These are phyloP conservation scores for Ochotona princeps DNA, from an alignment of 2,113 vertebrate species.

Conservation along the genomic window DNA sequence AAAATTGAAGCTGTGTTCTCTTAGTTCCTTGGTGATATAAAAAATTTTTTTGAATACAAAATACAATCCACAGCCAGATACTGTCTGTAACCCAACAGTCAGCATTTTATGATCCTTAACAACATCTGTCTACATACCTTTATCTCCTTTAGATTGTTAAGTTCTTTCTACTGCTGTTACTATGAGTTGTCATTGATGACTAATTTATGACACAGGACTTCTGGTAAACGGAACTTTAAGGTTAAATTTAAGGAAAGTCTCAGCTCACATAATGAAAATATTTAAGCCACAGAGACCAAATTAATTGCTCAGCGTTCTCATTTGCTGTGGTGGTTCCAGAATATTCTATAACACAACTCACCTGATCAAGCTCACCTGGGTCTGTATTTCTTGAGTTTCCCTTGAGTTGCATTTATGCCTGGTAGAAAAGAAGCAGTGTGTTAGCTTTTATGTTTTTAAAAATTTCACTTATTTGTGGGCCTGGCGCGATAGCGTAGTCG, in stretches of 20 bases:
- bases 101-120: not conserved
- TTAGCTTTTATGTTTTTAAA: too few relatives aligned
- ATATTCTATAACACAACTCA: not conserved
- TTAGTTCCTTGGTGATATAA: too few relatives aligned
- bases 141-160: not conserved
- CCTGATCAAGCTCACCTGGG: not conserved
- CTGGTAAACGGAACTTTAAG: not conserved
- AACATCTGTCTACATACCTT: not conserved
- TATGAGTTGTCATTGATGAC: conserved; percentile 10
- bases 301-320: not conserved
- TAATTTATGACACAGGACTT: conserved; percentile 26
- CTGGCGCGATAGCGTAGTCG: too few relatives aligned
- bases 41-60: not conserved
- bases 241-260: not conserved
- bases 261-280: not conserved
- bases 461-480: too few relatives aligned
- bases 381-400: not conserved
- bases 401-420: not conserved
- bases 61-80: not conserved
- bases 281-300: not conserved
- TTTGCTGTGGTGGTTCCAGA: not conserved
- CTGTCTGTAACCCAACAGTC: not conserved
- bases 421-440: not conserved
- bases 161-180: not conserved
- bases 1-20: not conserved